Percentiles rank a stretch among this genome's conserved stretches.
These are phyloP conservation scores for Sparidentex hasta DNA, from an alignment of 2,797 vertebrate species.

Conservation along the genomic window DNA sequence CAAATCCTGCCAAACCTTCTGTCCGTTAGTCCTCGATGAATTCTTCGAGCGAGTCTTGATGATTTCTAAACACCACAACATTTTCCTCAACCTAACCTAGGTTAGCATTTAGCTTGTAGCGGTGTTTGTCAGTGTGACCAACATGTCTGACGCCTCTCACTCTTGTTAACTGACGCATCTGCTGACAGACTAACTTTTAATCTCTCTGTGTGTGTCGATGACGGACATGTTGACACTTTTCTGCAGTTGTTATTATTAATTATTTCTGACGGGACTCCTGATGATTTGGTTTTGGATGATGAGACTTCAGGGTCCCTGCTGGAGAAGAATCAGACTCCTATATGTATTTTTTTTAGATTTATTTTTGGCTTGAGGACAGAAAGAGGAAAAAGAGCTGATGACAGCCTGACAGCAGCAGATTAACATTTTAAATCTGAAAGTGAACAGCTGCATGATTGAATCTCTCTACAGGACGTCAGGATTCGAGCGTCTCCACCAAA, in stretches of 20 bases:
- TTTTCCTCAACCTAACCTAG: too few species aligned
- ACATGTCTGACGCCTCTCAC: not conserved
- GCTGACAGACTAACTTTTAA: not conserved
- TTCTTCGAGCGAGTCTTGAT: too few species aligned
- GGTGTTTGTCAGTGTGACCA: not conserved
- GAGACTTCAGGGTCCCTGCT: conserved; percentile 4
- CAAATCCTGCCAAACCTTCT: too few species aligned
- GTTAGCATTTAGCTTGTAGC: not conserved
- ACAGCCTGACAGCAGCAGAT: conserved; percentile 14
- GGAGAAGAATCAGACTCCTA: conserved; percentile 1
- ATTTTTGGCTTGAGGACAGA: conserved; percentile 3
- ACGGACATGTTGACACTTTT: not conserved
- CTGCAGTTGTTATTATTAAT: conserved; percentile 1
- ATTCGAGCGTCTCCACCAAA: not conserved
- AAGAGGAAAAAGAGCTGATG: not conserved
- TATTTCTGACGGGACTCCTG: not conserved
- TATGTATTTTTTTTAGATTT: not conserved
- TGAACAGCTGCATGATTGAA: conserved; percentile 18
- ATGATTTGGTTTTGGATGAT: conserved; percentile 1
- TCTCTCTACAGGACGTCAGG: not conserved
- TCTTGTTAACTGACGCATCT: not conserved
- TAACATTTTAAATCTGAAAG: conserved; percentile 20
- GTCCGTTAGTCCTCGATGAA: too few species aligned
- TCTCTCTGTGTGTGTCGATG: not conserved
- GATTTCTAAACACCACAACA: too few species aligned